phyloP scores from a whole-genome alignment of 2,888 invertebrate species.

The Acrobasis suavella region DNA sequence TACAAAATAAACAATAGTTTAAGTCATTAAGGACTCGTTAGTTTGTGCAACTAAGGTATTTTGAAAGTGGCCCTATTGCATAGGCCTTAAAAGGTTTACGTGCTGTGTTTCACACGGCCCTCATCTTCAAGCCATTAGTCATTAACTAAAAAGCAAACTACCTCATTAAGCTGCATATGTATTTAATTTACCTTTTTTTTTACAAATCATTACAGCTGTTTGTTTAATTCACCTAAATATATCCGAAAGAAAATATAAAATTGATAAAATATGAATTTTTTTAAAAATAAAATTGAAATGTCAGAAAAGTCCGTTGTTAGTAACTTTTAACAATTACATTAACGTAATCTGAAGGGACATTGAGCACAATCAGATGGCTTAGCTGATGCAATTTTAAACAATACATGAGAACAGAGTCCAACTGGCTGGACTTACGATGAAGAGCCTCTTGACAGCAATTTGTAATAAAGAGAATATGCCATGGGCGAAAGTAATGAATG shows the following conservation, averaged over 20 bases:
- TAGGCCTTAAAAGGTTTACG: background rate
- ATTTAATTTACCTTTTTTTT: too few species aligned
- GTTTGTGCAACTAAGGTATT: conserved; percentile 3
- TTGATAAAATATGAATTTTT: background rate
- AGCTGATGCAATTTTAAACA: conserved; percentile 36
- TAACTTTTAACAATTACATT: conserved; percentile 22
- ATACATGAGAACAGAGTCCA: conserved; percentile 33
- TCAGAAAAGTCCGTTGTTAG: background rate
- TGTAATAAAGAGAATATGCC: background rate
- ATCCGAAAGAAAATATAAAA: too few species aligned
- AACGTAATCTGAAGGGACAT: conserved; percentile 31
- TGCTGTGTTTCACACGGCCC: background rate
- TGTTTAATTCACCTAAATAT: too few species aligned
- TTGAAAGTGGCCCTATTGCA: background rate
- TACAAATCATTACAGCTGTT: too few species aligned
- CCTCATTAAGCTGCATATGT: background rate
- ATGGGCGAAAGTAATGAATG: background rate
- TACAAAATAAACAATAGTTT: conserved; percentile 2
- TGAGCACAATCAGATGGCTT: conserved; percentile 25
- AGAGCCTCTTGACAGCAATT: conserved; percentile 5
- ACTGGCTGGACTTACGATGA: background rate
- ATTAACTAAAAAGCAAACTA: background rate
- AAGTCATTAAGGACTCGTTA: conserved; percentile 7
- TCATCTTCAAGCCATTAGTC: background rate
- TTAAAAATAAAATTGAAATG: background rate